Conservation (phyloP, 23 tunicate species). For the Halocynthia aurantium region DNA sequence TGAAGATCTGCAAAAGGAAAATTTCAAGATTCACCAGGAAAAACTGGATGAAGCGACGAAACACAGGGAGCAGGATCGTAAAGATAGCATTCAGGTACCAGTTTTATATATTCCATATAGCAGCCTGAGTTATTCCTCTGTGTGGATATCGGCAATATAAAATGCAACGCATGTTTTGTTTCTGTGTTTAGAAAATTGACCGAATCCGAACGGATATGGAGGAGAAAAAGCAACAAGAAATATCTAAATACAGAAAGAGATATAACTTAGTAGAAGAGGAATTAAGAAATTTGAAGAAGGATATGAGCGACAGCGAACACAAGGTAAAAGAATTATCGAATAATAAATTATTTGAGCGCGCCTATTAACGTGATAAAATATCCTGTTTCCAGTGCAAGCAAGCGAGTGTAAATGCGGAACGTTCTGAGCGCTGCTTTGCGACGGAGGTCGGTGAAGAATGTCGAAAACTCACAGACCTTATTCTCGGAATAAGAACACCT, state of each 20-base stretch:
- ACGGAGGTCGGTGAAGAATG: constrained; percentile 22
- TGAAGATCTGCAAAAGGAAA: constrained; percentile 21
- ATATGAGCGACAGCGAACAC: background rate
- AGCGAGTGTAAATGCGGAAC: constrained; percentile 1
- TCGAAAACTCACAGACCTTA: constrained; percentile 8
- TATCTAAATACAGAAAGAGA: constrained; percentile 1
- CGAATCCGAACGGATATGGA: constrained; percentile 7
- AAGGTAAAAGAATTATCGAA: constrained; percentile 7
- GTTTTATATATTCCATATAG: background rate
- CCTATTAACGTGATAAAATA: background rate
- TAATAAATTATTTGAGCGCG: background rate
- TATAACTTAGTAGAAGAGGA: constrained; percentile 16
- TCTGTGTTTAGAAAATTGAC: constrained; percentile 6
- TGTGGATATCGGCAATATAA: no score
- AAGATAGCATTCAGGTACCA: constrained; percentile 9
- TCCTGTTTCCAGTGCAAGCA: constrained; percentile 2
- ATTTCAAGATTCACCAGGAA: constrained; percentile 5
- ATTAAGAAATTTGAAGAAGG: constrained; percentile 8
- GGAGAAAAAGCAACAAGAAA: constrained; percentile 15
- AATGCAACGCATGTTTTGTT: background rate
- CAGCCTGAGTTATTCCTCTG: background rate
- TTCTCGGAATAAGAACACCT: constrained; percentile 17
- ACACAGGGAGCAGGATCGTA: constrained; percentile 14
- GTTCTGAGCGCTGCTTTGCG: constrained; percentile 6
- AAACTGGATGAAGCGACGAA: constrained; percentile 20